Evolutionary conservation across 2,113 vertebrate species (phyloP).

Genomic region (Terrapene triunguis): DNA sequence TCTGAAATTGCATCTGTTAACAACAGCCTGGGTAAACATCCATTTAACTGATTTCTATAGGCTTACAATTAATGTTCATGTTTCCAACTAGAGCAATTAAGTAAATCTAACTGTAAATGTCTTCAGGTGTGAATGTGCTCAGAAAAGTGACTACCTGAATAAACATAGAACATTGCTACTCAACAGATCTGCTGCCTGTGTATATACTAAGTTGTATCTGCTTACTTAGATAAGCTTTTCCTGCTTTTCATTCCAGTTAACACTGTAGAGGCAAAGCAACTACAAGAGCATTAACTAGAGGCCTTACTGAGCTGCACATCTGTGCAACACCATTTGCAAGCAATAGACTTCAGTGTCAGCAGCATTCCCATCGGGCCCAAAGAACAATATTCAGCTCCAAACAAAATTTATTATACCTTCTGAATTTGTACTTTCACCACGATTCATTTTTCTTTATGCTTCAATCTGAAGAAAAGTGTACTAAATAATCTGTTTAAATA

Average conservation of each 20-base stretch:
- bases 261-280: not conserved
- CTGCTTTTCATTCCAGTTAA: not conserved
- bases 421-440: no score
- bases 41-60: not conserved
- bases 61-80: not conserved
- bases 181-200: not conserved
- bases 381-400: no score
- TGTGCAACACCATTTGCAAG: no score
- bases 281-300: not conserved
- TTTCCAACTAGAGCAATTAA: not conserved
- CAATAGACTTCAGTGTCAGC: no score
- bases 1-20: not conserved
- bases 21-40: not conserved
- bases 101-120: not conserved
- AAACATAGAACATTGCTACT: not conserved
- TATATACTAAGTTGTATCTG: not conserved
- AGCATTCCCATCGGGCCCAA: no score
- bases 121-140: not conserved
- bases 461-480: no score
- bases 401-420: no score
- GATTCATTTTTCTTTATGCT: no score
- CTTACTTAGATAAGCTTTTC: not conserved
- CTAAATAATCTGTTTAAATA: no score
- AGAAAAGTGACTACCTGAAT: not conserved
- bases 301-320: not conserved